phyloP scores from a whole-genome alignment of 2,113 vertebrate genomes.

The Nannospalax galili region DNA sequence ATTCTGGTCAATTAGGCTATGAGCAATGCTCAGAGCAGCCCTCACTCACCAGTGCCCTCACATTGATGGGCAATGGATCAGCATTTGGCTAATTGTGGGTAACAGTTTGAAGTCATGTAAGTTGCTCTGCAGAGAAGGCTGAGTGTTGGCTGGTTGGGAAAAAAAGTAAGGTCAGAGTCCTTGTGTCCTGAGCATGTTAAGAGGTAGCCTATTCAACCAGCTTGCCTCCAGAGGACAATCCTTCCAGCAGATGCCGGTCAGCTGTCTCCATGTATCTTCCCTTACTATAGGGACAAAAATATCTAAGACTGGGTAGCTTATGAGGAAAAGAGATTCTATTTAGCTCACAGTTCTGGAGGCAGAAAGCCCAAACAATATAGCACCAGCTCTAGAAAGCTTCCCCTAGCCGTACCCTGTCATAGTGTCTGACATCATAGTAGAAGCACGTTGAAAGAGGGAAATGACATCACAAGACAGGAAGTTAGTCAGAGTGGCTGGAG shows the following conservation, averaged over 20 bases:
- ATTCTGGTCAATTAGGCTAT: background rate
- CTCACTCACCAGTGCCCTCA: accelerated
- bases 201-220: no score
- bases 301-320: background rate
- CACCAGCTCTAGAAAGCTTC: background rate
- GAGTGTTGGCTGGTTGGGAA: accelerated
- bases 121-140: background rate
- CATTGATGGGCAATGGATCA: background rate
- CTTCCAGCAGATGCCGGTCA: background rate
- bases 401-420: no score
- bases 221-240: accelerated
- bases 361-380: no score
- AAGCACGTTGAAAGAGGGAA: background rate
- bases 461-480: background rate
- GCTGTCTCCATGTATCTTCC: no score
- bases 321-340: background rate
- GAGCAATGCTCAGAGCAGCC: background rate
- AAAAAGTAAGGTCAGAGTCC: accelerated
- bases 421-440: background rate
- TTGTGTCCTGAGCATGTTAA: accelerated
- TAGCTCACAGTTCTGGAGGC: background rate
- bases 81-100: background rate
- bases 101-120: background rate
- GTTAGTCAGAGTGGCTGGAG: background rate
- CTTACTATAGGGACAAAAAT: background rate